Base-by-base conservation (phyloP, 37 sponge, comb jelly and placozoan genomes). In the Eunapius fragilis region DNA sequence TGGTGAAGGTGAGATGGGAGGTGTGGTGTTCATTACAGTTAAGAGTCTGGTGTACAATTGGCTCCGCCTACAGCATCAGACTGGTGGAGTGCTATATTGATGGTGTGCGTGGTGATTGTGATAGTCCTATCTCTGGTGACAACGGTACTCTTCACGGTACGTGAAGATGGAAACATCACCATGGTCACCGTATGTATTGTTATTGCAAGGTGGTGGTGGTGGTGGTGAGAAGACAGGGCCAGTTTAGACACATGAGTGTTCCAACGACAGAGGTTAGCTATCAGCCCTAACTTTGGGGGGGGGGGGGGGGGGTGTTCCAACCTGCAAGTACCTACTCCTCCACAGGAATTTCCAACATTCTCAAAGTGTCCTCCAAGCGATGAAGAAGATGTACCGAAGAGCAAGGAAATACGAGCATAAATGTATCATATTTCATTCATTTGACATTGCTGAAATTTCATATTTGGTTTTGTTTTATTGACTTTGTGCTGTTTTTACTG, bases 81-180 rank as follows among this genome's bases (percentile, higher is more conserved):
- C 2, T 82, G 88, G 83, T 88, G 88, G 88, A 70, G 77, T 76
- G n/a, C 71, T 3, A 27, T 82, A 32, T 69, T 88, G 33, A 76
- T 88, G 4, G 71, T 31, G 17, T 69, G 82, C 30, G 77, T 68
- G 23, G 69, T 71, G 10, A 31, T 78, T 9, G 82, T 71, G 27
- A 67, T 77, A 5, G 37, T 88, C 3, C 71, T 88, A 36, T 45
- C 50, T 31, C 3, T 82, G n/a, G 35, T 88, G 0, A 71, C 79
- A 2, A 45, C 78, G 19, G 58, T 25, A 35, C 71, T 88, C 31
- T 13, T 88, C 3, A 78, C 68, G 71, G 88, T 88, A 47, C 76
- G 88, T 33, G 36, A n/a, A n/a, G n/a, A 10, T 72, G 27, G 9
- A n/a, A 72, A 72, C 31, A 12, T 6, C 11, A 25, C 27, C 25